Percentiles rank a stretch among this genome's conserved stretches.
Evolutionary conservation across 2,797 vertebrate genomes (phyloP).

Genomic region (Lateolabrax maculatus): DNA sequence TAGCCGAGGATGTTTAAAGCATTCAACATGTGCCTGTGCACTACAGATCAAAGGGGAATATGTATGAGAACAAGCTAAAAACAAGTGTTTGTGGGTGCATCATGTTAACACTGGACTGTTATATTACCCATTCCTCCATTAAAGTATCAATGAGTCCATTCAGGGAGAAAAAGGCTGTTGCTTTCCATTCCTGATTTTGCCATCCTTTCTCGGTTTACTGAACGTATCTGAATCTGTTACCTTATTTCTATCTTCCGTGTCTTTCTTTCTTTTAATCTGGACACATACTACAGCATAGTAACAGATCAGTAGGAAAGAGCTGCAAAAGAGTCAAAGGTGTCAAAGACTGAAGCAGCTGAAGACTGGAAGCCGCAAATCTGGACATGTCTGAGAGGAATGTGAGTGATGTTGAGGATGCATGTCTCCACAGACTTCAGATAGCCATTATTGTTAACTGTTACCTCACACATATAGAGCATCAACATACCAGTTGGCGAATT

Average conservation of each 20-base stretch:
- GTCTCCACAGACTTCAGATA: constrained; percentile 54
- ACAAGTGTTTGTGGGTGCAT: not conserved
- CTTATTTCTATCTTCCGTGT: not conserved
- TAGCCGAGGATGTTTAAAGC: not conserved
- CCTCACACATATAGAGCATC: not conserved
- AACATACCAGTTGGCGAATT: not conserved
- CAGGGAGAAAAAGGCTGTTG: not conserved
- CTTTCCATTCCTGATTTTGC: constrained; percentile 7
- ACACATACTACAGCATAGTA: not conserved
- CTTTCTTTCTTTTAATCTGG: not conserved
- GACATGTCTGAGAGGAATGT: constrained; percentile 73
- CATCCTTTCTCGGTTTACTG: not conserved
- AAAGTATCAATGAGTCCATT: not conserved
- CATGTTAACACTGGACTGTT: not conserved
- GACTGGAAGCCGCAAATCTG: constrained; percentile 54
- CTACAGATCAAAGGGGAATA: constrained; percentile 2
- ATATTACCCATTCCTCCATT: not conserved
- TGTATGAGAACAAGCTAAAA: not conserved
- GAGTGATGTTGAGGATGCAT: constrained; percentile 37
- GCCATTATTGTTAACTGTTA: not conserved
- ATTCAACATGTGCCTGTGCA: not conserved
- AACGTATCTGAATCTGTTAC: not conserved
- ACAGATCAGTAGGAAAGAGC: constrained; percentile 16
- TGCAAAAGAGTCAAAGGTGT: not conserved
- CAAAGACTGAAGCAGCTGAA: not conserved